Evolutionary conservation across 2,888 invertebrate species (phyloP), one percentile per base, ranked within the genome.

Genomic region (Lasioglossum zephyrum): DNA sequence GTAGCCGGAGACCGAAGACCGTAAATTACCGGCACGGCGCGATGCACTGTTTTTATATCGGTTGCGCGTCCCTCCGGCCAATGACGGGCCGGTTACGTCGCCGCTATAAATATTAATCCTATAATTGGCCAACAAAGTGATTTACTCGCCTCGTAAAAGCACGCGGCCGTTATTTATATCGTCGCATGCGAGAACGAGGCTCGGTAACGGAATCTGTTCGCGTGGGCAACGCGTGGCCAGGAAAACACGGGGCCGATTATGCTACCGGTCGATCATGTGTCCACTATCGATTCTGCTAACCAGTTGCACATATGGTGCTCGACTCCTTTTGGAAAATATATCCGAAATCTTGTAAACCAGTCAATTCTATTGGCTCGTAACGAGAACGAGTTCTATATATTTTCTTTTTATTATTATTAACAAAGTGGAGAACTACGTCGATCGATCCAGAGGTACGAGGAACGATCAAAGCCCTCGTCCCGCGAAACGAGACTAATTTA

Each of bases 121-220:
- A 92, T 94, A 94, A 94, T 93, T 94, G 92, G 92, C 90, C 92
- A 87, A 92, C 90, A 87, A 92, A 92, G 92, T 93, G 93, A 94
- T 94, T 94, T 93, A 94, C 91, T 90, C 89, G 83, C 77, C 85
- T 90, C 88, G 89, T 92, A 92, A 93, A 93, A 93, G 90, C 93
- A 91, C 73, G 78, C 73, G 73, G 79, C 63, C 86, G 86, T 88
- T 93, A 93, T 93, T 93, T 93, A 93, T 91, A 91, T 60, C 87
- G 79, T 53, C 66, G 78, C 75, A 75, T 47, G 72, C 73, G 63
- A 63, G 63, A 57, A 69, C 49, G 74, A 26, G 41, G 73, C 72
- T 22, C 39, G 70, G 74, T 49, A 81, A 60, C 75, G 79, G 77
- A 70, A 84, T 89, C 77, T 60, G 73, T 47, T 76, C 69, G 81